These are phyloP conservation scores for Dissostichus mawsoni DNA, from an alignment of 2,113 vertebrate species.

Conservation along the genomic window DNA sequence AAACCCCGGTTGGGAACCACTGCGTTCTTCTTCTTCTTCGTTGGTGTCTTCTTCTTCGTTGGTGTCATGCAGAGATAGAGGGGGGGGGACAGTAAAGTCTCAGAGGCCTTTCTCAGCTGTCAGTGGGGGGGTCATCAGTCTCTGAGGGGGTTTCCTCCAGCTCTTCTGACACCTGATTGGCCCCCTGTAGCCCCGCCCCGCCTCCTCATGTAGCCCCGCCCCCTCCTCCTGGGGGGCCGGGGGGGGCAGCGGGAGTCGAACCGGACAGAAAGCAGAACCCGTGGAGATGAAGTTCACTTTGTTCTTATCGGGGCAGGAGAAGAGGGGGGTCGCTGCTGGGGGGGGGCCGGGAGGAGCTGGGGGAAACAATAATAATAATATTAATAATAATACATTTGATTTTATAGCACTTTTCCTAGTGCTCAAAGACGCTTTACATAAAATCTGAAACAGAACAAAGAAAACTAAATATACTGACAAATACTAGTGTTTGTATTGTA, in stretches of 20 bases:
- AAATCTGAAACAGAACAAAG: too few species aligned
- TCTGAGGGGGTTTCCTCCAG: slow-evolving; percentile 82
- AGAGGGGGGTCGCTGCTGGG: slow-evolving; percentile 90
- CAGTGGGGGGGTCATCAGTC: slow-evolving; percentile 85
- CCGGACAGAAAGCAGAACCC: slow-evolving; percentile 98
- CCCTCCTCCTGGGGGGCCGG: slow-evolving; percentile 86
- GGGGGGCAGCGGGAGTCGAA: slow-evolving; percentile 89
- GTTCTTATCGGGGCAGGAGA: slow-evolving; percentile 99
- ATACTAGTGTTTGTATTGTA: too few species aligned
- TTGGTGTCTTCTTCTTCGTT: slow-evolving; percentile 61
- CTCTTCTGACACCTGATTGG: slow-evolving; percentile 89
- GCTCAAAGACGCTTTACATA: too few species aligned
- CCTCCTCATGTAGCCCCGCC: slow-evolving; percentile 79
- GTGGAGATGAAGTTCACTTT: slow-evolving; percentile 99
- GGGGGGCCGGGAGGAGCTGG: slow-evolving; percentile 90
- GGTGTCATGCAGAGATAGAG: slow-evolving; percentile 87
- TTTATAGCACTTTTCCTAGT: too few species aligned
- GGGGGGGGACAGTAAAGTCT: slow-evolving; percentile 46
- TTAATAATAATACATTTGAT: too few species aligned
- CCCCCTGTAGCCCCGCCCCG: slow-evolving; percentile 67
- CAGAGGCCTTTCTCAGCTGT: slow-evolving; percentile 89
- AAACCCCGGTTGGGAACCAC: too few species aligned
- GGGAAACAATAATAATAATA: too few species aligned
- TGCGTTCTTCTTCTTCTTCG: too few species aligned
- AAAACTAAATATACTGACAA: too few species aligned